phyloP scores from a whole-genome alignment of 2,113 vertebrate species.

The Caranx ignobilis region DNA sequence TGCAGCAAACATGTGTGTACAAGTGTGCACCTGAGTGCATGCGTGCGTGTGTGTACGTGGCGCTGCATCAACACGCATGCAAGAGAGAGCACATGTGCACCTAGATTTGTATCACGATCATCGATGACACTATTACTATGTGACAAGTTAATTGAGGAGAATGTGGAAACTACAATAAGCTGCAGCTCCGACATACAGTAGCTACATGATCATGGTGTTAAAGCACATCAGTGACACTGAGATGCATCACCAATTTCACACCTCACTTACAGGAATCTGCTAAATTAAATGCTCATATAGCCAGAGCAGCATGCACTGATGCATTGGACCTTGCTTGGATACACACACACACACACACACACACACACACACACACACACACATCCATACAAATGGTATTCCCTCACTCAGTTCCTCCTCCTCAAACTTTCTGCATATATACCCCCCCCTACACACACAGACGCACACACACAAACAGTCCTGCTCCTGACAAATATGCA shows the following conservation, averaged over 20 bases:
- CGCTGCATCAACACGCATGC: neutral
- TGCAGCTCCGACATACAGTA: neutral
- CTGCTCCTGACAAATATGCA: slow-evolving; percentile 68
- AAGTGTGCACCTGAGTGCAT: slow-evolving; percentile 28
- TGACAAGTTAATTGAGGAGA: neutral
- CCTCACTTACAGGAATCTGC: neutral
- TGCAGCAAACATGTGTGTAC: neutral
- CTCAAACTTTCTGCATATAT: slow-evolving; percentile 67
- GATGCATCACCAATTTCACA: slow-evolving; percentile 9
- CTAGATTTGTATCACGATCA: slow-evolving; percentile 12
- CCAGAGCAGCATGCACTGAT: slow-evolving; percentile 3
- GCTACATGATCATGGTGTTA: neutral
- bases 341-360: slow-evolving; percentile 29
- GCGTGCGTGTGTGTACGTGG: neutral
- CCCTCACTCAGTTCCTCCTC: slow-evolving; percentile 59
- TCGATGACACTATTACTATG: neutral
- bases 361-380: slow-evolving; percentile 28
- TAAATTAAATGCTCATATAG: slow-evolving; percentile 29
- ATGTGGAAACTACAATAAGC: neutral
- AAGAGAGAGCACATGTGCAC: slow-evolving; percentile 1
- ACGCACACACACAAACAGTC: slow-evolving; percentile 33
- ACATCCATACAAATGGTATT: slow-evolving; percentile 70
- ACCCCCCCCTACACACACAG: slow-evolving; percentile 20
- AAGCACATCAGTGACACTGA: slow-evolving; percentile 4
- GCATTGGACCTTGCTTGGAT: slow-evolving; percentile 9